Base-by-base conservation (phyloP, 2,888 invertebrate species). In the Cybosia mesomella region DNA sequence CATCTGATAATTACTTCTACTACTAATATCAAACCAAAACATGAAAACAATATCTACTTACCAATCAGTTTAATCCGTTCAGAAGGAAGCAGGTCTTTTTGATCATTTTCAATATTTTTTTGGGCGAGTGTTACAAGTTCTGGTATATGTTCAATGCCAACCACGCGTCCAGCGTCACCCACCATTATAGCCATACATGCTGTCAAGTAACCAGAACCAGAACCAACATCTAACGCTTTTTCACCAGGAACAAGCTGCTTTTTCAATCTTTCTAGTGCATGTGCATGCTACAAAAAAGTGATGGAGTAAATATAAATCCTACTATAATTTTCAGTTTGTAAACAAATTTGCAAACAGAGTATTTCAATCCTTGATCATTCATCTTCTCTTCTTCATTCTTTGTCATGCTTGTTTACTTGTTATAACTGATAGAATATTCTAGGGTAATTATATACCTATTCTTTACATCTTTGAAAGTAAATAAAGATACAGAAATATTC, bases 151-250 rank as follows among this genome's bases (percentile, higher is more conserved):
- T 99, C 99, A 76, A 99, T 97, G 7, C 99, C 99, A 64, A 99
- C 96, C 0, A 97, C 97, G 74, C 92, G 91, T 67, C 96, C 96
- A 67, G 94, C 95, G 57, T 96, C 95, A 11, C 98, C 97, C 58
- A 98, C 95, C 97, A 98, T 98, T 49, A 97, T 93, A 22, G 98
- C 97, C 97, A 99, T 98, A 84, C 98, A 99, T 18, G 97, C 97
- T 1, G 98, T 98, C 57, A 99, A 95, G 89, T 99, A 99, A 3
- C 99, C 99, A 71, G 98, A 98, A 1, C 99, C 99, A 32, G 98
- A 98, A 18, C 99, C 99, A 59, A 99, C 98, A 92, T 99, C 99
- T 74, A 99, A 92, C 3, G 98, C 98, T 84, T 95, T 96, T 65
- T 97, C 96, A 15, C 98, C 98, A 66, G 96, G 96, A 39, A 95